phyloP scores from a whole-genome alignment of 2,113 vertebrate species.

The Dinomys branickii region DNA sequence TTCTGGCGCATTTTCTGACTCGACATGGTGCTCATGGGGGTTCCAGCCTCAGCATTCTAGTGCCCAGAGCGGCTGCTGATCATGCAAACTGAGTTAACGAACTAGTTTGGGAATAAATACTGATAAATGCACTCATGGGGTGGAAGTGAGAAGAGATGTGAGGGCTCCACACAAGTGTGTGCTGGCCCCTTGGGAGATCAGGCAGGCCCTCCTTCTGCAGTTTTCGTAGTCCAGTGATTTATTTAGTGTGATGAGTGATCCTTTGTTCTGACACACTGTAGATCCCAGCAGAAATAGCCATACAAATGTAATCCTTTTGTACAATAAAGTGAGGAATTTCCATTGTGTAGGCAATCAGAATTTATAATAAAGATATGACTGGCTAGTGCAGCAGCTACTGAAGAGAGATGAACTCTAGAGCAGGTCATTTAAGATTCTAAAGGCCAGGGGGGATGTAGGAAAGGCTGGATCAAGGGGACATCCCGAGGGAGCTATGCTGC shows the following conservation, averaged over 20 bases:
- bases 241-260: not conserved
- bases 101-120: not conserved
- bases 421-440: not conserved
- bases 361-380: not conserved
- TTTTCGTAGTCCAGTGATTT: not conserved
- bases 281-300: not conserved
- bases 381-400: not conserved
- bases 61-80: not conserved
- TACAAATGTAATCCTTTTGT: not conserved
- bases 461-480: conserved; percentile 26
- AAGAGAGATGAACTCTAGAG: not conserved
- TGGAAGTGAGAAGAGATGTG: not conserved
- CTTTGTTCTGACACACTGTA: not conserved
- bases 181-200: not conserved
- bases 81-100: not conserved
- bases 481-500: not conserved
- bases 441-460: not conserved
- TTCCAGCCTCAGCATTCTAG: not conserved
- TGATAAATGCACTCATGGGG: not conserved
- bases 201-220: not conserved
- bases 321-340: not conserved
- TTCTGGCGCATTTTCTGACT: not conserved
- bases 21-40: not conserved
- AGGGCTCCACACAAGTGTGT: not conserved
- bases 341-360: not conserved